Evolutionary conservation across 2,797 vertebrate genomes (phyloP), one percentile per base, ranked within the genome.

Genomic region (Tadarida brasiliensis): DNA sequence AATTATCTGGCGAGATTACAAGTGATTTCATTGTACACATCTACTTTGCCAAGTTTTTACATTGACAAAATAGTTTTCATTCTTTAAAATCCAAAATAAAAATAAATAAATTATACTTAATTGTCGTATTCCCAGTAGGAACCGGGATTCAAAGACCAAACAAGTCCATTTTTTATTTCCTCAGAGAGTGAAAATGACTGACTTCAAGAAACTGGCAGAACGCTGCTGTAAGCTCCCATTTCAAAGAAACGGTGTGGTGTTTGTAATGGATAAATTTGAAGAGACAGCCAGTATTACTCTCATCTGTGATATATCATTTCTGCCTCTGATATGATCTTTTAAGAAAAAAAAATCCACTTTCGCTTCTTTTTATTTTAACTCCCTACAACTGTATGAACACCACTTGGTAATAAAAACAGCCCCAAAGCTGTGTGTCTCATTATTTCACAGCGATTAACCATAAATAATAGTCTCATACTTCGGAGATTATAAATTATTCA

Each of bases 231-330:
- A 94, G 95, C 82, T 96, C 87, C 81, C 85, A 81, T 95, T 96
- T 96, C 95, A 96, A 97, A 98, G 96, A 97, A 95, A 96, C 86
- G 71, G 71, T 96, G 90, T 71, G 49, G 77, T 86, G 59, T 95
- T 96, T 93, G 85, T 93, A 95, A 97, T 97, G 96, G 95, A 96
- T 88, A 97, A 97, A 98, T 97, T 82, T 94, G 94, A 98, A 97
- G 94, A 97, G 97, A 97, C 96, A 97, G 96, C 90, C 88, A 83
- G 70, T 96, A 97, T 96, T 97, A 97, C 94, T 97, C 94, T 97
- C 91, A 97, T 96, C 97, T 97, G 91, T 93, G 90, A 93, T 96
- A 90, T 95, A 97, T 96, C 97, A 97, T 94, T 97, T 96, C 96
- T 94, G 90, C 68, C 87, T 97, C 95, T 96, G 95, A 96, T 97